Base-by-base conservation (phyloP, 1,140 invertebrate species). In the Habropoda laboriosa region DNA sequence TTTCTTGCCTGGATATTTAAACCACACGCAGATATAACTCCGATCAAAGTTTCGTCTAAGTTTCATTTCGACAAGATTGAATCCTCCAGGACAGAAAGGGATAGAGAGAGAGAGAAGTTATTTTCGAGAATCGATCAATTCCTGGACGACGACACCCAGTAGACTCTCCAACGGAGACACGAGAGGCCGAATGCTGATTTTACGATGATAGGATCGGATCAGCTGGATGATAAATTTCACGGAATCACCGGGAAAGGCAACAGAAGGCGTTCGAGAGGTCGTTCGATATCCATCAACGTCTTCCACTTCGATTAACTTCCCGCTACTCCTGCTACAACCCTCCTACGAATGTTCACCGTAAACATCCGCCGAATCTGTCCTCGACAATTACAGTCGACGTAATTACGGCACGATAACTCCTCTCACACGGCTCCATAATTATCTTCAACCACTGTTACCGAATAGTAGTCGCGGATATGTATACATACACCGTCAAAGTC, bases 281-380 rank as follows among this genome's bases (percentile, higher is more conserved):
- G 10, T 24, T 57, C 27, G 75, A 71, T 60, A 78, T 78, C 67
- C 66, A 78, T 78, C 75, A 78, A 60, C 67, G 66, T 78, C 42
- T 32, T 58, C 18, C 49, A 10, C 18, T 67, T 78, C 75, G 55
- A 78, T 78, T 78, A 78, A 78, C 66, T 71, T 71, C 74, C n/a
- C 61, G 10, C n/a, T 7, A 7, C 10, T 5, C 13, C 13, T 42
- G n/a, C 24, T 18, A 2, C 30, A n/a, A 4, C 45, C 24, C 21
- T 27, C 16, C 10, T 10, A 3, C 13, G n/a, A 6, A 7, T 21
- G 30, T 21, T 18, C 18, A 0, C 18, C 18, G 49, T n/a, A 21
- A 78, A 71, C 75, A 51, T 35, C 12, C 73, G 8, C 32, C 0
- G 0, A 5, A 21, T 40, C 32, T n/a, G 40, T 61, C 38, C 64